Base-by-base conservation (phyloP, 1,140 invertebrate genomes). In the Pseudachorutes palmiensis region DNA sequence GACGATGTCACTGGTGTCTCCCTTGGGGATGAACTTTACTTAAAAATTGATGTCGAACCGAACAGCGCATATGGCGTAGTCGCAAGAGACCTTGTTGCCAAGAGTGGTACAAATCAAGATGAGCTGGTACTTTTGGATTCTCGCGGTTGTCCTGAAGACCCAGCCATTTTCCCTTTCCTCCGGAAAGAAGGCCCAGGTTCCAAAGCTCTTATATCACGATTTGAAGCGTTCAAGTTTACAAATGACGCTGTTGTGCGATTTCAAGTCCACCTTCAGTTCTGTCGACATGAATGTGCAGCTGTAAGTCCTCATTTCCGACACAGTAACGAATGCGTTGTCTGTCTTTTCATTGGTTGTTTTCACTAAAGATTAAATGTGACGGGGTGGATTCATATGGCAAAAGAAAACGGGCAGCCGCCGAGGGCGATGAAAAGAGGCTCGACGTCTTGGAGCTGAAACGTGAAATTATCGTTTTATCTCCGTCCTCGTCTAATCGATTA, bases 171-270 rank as follows among this genome's bases (percentile, higher is more conserved):
- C 33, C 72, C 72, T 14, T 67, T 69, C 24, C 36, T 73, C 14
- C 71, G 71, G 64, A 68, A 69, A 41, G 36, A 33, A 12, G 30
- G 29, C 9, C 69, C 70, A 32, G 60, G 62, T 16, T 67, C 69
- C 0, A 71, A 70, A 62, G 67, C 69, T 32, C 55, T 73, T 12
- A 67, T 60, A 58, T 66, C 65, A 30, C 31, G 72, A 60, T 73
- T 73, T 61, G 72, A 73, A 58, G 72, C 72, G 5, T 73, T 73
- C 62, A 73, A 73, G 60, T 73, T 73, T 64, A 73, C 69, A 19
- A 73, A 73, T 66, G 72, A 73, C 65, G 72, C 72, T 24, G 72
- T 73, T 1, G 72, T 73, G 0, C 63, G 72, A 24, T 73, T 73
- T 57, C 72, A 73, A 70, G 70, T 73, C 31, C 69, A 69, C 29